Percentiles rank a stretch among this genome's conserved stretches.
Conservation (phyloP, 2,797 vertebrate genomes). For the Lophotriccus pileatus region DNA sequence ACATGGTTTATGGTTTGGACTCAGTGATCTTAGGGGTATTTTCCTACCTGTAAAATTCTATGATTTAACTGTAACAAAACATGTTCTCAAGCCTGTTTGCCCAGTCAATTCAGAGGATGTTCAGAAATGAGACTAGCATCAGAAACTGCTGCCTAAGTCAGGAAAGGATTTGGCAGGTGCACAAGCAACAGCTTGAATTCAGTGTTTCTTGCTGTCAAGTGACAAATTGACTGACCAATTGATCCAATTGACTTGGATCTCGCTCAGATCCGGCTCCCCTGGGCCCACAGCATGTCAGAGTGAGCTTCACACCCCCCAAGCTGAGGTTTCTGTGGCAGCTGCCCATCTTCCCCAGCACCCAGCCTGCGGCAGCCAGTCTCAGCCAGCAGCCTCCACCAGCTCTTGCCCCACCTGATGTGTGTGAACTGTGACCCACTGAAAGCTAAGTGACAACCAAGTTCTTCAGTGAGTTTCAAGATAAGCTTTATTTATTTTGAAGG, state of each 20-base stretch:
- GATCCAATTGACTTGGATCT: neutral
- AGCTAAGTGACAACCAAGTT: neutral
- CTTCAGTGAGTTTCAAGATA: neutral
- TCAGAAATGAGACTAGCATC: neutral
- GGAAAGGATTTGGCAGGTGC: neutral
- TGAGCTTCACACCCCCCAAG: accelerated
- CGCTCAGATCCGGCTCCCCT: accelerated
- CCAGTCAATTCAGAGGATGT: neutral
- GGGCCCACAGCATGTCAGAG: accelerated
- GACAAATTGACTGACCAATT: neutral
- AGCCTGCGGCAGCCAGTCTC: neutral
- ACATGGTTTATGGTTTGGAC: neutral
- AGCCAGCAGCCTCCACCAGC: neutral
- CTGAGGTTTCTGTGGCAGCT: neutral
- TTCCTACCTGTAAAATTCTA: neutral
- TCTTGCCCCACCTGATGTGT: accelerated
- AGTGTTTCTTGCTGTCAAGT: accelerated
- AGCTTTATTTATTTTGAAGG: neutral
- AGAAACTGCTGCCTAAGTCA: neutral
- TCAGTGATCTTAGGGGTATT: neutral
- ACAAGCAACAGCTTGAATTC: neutral
- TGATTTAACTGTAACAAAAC: neutral
- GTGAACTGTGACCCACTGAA: neutral
- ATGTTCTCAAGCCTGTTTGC: neutral
- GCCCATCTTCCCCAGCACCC: neutral